Evolutionary conservation across 2,797 vertebrate species (phyloP).

Genomic region (Tapera naevia): DNA sequence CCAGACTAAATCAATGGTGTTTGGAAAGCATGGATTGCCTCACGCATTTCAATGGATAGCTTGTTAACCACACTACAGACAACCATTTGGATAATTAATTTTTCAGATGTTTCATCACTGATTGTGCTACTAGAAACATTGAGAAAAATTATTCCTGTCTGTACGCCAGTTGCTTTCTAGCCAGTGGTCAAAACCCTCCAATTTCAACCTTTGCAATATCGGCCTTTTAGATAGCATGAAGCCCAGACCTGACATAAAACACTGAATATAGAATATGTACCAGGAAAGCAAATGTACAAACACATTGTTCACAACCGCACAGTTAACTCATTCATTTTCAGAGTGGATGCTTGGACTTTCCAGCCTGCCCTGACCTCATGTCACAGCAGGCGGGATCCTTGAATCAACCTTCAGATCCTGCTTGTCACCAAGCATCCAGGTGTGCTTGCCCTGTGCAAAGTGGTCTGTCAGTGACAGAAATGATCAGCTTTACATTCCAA

Average conservation of each 20-base stretch:
- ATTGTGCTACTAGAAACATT: background rate
- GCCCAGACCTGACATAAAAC: background rate
- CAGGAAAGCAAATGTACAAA: background rate
- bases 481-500: background rate
- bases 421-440: background rate
- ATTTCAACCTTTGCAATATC: background rate
- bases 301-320: background rate
- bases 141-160: background rate
- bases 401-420: background rate
- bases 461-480: background rate
- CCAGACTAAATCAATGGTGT: background rate
- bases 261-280: background rate
- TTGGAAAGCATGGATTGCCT: background rate
- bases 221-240: background rate
- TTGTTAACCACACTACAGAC: background rate
- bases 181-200: background rate
- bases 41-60: background rate
- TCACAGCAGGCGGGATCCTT: background rate
- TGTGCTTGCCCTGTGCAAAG: background rate
- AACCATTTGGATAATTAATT: background rate
- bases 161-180: background rate
- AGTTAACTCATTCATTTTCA: background rate
- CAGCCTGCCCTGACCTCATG: background rate
- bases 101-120: background rate
- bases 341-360: background rate